These are phyloP conservation scores for Esox lucius DNA, from an alignment of 2,797 vertebrate genomes.

Conservation along the genomic window DNA sequence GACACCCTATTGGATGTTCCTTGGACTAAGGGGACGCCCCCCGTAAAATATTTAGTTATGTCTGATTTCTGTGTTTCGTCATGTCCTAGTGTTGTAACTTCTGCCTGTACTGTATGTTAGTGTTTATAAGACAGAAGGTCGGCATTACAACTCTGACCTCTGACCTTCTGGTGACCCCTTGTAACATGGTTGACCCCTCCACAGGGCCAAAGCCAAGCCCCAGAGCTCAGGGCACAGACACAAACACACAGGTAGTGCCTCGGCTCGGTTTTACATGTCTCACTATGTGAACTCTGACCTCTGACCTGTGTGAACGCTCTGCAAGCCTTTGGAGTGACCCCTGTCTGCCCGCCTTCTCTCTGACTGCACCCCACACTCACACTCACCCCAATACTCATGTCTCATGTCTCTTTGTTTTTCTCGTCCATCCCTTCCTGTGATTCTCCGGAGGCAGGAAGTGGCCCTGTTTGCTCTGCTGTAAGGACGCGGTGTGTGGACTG, in stretches of 20 bases:
- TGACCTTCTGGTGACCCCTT: constrained; percentile 36
- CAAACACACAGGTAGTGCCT: constrained; percentile 71
- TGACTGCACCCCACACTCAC: constrained; percentile 62
- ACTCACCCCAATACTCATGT: background rate
- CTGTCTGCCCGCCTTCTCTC: constrained; percentile 45
- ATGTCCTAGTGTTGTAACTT: background rate
- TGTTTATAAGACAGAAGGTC: constrained; percentile 16
- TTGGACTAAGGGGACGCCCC: background rate
- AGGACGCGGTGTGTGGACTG: constrained; percentile 74
- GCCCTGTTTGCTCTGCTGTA: constrained; percentile 79
- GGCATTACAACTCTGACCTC: constrained; percentile 14
- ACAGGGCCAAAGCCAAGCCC: constrained; percentile 70
- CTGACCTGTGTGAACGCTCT: constrained; percentile 48
- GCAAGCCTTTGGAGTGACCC: constrained; percentile 54
- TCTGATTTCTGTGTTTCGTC: background rate
- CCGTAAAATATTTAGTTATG: background rate
- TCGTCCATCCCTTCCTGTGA: constrained; percentile 34
- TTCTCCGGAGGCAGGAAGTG: constrained; percentile 57
- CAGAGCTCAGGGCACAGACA: constrained; percentile 49
- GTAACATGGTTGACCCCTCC: constrained; percentile 36
- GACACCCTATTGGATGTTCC: too few species aligned
- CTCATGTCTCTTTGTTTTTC: constrained; percentile 9
- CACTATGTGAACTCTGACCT: constrained; percentile 53
- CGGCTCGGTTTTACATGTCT: constrained; percentile 57
- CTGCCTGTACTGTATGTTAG: background rate